Percentiles rank a stretch among this genome's conserved stretches.
phyloP scores from a whole-genome alignment of 2,888 invertebrate genomes.

The Anarsia innoxiella region DNA sequence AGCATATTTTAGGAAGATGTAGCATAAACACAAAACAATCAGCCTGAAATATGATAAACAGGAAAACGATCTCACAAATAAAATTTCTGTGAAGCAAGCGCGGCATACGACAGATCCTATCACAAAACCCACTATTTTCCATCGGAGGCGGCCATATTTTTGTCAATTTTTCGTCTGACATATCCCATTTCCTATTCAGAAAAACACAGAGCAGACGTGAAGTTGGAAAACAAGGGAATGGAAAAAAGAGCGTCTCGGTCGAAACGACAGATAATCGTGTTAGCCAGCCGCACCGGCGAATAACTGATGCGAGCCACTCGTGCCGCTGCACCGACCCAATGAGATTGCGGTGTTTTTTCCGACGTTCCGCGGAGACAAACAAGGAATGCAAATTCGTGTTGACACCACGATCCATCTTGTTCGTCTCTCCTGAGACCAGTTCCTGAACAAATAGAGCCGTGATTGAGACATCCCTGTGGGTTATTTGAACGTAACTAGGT shows the following conservation, averaged over 20 bases:
- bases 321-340: conserved; percentile 63
- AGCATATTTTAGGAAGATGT: too few species aligned
- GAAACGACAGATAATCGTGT: conserved; percentile 73
- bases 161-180: conserved; percentile 74
- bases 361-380: conserved; percentile 66
- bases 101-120: conserved; percentile 60
- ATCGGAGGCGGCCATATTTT: conserved; percentile 66
- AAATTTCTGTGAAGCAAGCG: conserved; percentile 41
- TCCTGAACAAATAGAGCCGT: conserved; percentile 63
- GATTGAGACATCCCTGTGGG: conserved; percentile 58
- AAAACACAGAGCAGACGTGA: conserved; percentile 69
- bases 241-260: conserved; percentile 68
- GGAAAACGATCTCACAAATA: conserved; percentile 59
- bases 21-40: conserved; percentile 23
- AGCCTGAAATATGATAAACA: conserved; percentile 38
- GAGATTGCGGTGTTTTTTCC: conserved; percentile 71
- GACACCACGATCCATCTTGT: conserved; percentile 74
- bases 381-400: conserved; percentile 75
- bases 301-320: conserved; percentile 56
- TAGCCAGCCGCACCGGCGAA: conserved; percentile 64
- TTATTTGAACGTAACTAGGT: conserved; percentile 40
- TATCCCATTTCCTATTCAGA: conserved; percentile 73
- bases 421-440: conserved; percentile 66
- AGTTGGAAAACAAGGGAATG: conserved; percentile 72
- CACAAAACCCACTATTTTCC: conserved; percentile 68